phyloP scores from a whole-genome alignment of 2,888 invertebrate species.

The Eurytoma californica region DNA sequence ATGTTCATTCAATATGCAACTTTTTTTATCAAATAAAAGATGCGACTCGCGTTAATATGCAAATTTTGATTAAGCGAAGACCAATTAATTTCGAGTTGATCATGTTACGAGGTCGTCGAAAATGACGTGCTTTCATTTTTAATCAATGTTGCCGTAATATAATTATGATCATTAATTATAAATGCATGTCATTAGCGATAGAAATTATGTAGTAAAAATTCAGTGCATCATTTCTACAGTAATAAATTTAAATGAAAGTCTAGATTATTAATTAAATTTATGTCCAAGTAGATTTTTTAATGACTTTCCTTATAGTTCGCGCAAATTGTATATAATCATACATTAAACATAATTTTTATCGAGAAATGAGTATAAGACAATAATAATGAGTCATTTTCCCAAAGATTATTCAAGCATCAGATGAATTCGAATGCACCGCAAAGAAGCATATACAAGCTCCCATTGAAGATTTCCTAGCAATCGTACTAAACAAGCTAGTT shows the following conservation, averaged over 20 bases:
- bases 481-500: constrained; percentile 12
- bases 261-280: constrained; percentile 23
- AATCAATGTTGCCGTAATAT: constrained; percentile 44
- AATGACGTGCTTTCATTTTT: constrained; percentile 39
- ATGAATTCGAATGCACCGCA: no score
- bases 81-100: constrained; percentile 39
- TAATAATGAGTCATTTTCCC: no score
- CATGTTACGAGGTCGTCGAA: constrained; percentile 33
- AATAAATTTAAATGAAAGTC: constrained; percentile 22
- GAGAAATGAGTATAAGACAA: no score
- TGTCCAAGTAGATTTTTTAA: no score
- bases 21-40: constrained; percentile 21
- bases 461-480: neutral
- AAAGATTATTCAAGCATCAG: no score
- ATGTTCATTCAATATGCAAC: constrained; percentile 15
- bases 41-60: constrained; percentile 36
- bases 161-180: constrained; percentile 48
- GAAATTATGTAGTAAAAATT: constrained; percentile 5
- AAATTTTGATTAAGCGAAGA: constrained; percentile 33
- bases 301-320: no score
- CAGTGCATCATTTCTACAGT: neutral
- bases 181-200: constrained; percentile 25
- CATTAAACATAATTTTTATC: no score
- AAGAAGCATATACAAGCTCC: no score
- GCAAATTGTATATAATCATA: no score